phyloP scores from a whole-genome alignment of 2,888 invertebrate species.

The Limnephilus lunatus region DNA sequence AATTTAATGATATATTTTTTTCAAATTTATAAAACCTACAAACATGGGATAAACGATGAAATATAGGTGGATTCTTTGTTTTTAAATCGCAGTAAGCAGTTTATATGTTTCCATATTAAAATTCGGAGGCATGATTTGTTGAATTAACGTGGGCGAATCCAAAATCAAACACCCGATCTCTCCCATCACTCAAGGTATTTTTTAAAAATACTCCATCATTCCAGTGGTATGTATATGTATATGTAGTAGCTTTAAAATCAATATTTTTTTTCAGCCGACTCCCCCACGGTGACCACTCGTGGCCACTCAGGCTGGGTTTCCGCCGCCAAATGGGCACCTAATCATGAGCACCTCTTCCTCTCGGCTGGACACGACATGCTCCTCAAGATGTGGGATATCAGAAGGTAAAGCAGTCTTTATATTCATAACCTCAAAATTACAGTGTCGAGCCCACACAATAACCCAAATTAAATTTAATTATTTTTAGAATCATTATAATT shows the following conservation, averaged over 20 bases:
- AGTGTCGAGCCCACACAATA: not conserved
- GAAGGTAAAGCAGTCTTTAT: slow-evolving; percentile 79
- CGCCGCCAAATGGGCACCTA: slow-evolving; percentile 91
- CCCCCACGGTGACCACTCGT: slow-evolving; percentile 68
- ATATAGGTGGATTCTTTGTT: too few species aligned
- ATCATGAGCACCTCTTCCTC: slow-evolving; percentile 89
- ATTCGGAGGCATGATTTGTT: too few species aligned
- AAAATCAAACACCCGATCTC: too few species aligned
- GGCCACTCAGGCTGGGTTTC: slow-evolving; percentile 94
- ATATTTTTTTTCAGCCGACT: slow-evolving; percentile 80
- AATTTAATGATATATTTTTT: too few species aligned
- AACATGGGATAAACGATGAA: too few species aligned
- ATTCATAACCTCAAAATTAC: not conserved
- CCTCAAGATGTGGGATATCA: slow-evolving; percentile 96
- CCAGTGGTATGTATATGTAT: not conserved
- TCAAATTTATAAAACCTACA: too few species aligned
- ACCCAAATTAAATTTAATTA: not conserved
- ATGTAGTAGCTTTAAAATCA: not conserved
- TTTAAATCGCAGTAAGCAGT: too few species aligned
- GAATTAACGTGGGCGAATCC: too few species aligned
- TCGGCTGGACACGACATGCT: slow-evolving; percentile 95
- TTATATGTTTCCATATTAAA: too few species aligned
- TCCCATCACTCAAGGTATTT: too few species aligned
- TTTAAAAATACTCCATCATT: too few species aligned
- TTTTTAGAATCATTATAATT: not conserved